Percentiles rank a stretch among this genome's conserved stretches.
These are phyloP conservation scores for Bombylius major DNA, from an alignment of 2,888 invertebrate genomes.

Conservation along the genomic window DNA sequence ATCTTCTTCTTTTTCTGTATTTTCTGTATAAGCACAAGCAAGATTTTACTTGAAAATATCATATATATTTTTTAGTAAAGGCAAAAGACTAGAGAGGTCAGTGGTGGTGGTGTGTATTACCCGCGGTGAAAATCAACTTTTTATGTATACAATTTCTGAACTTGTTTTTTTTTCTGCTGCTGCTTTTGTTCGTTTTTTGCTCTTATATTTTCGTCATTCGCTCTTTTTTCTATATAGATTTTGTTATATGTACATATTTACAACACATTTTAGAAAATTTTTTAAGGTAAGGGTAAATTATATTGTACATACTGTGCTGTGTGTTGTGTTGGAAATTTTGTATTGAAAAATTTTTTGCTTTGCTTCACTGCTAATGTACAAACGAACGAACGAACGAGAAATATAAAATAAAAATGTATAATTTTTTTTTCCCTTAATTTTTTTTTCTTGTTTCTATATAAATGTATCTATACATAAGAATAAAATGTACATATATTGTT, in stretches of 20 bases:
- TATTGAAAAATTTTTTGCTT: not conserved
- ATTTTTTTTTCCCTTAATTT: too few species aligned
- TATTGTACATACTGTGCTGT: not conserved
- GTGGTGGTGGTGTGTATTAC: not conserved
- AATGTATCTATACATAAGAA: too few species aligned
- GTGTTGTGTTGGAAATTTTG: not conserved
- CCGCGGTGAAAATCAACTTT: not conserved
- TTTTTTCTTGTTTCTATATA: too few species aligned
- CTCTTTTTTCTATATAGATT: not conserved
- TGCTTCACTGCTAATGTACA: not conserved
- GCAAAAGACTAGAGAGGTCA: not conserved
- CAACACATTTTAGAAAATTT: too few species aligned
- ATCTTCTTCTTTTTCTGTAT: too few species aligned
- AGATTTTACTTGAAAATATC: too few species aligned
- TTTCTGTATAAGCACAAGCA: too few species aligned
- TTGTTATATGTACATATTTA: too few species aligned
- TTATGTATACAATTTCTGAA: too few species aligned
- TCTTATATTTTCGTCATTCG: not conserved
- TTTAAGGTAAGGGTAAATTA: not conserved
- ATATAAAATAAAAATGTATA: too few species aligned
- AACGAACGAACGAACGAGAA: too few species aligned
- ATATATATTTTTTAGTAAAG: not conserved
- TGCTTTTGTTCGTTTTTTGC: not conserved
- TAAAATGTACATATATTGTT: too few species aligned
- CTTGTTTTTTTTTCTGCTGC: not conserved